phyloP scores from a whole-genome alignment of 2,113 vertebrate species.

The Ochotona princeps region DNA sequence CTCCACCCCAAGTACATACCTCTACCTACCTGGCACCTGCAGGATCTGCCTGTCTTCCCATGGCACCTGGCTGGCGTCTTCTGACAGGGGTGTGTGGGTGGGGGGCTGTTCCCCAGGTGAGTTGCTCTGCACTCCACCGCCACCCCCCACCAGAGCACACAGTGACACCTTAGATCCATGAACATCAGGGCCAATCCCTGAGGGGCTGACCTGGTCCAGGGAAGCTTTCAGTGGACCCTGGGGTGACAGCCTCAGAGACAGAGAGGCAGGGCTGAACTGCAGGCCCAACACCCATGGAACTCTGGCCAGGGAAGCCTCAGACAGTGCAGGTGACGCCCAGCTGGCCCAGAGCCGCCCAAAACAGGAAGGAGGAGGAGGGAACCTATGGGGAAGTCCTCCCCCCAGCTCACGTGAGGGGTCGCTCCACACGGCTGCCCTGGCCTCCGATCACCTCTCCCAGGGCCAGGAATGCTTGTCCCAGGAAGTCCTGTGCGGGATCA shows the following conservation, averaged over 20 bases:
- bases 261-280: too few relatives aligned
- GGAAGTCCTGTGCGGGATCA: conserved; percentile 85
- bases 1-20: too few relatives aligned
- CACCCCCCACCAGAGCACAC: neutral
- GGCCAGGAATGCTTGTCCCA: conserved; percentile 88
- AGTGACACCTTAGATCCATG: too few relatives aligned
- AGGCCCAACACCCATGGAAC: too few relatives aligned
- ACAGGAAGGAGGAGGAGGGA: too few relatives aligned
- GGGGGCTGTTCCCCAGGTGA: too few relatives aligned
- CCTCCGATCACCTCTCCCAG: conserved; percentile 91
- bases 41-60: neutral
- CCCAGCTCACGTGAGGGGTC: conserved; percentile 86
- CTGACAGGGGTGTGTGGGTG: too few relatives aligned
- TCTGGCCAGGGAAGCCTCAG: too few relatives aligned
- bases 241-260: neutral
- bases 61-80: neutral
- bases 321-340: too few relatives aligned
- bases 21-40: neutral
- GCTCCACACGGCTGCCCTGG: conserved; percentile 88
- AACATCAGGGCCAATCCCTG: neutral
- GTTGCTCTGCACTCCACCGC: neutral
- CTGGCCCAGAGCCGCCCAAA: too few relatives aligned
- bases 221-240: neutral
- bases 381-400: neutral
- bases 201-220: neutral